A percentile compares a stretch with the other conserved stretches of the same genome.
Conservation (phyloP, 2,113 vertebrate genomes). For the Porphyrio hochstetteri region DNA sequence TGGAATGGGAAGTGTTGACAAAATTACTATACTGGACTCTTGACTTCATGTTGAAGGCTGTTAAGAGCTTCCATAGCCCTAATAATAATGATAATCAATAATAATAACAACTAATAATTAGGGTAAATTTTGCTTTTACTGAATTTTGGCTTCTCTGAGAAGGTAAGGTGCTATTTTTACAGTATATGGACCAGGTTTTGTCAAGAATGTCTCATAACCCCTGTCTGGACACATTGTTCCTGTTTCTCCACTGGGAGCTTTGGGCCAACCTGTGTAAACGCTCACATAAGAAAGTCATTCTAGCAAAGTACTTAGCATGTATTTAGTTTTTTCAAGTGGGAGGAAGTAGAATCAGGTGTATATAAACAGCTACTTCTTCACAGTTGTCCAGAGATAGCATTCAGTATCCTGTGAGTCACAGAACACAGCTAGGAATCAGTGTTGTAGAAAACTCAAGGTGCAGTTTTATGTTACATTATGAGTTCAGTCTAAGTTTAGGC, state of each 20-base stretch:
- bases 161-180: neutral
- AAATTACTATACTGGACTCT: neutral
- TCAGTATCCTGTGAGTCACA: neutral
- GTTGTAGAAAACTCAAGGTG: neutral
- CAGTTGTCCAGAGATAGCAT: fast-evolving
- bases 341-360: neutral
- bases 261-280: neutral
- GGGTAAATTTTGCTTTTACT: neutral
- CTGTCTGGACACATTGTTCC: neutral
- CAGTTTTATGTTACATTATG: neutral
- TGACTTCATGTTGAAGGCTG: neutral
- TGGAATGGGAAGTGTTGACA: neutral
- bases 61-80: neutral
- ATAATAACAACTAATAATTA: neutral
- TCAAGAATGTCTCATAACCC: neutral
- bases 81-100: neutral
- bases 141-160: neutral
- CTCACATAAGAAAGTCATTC: fast-evolving
- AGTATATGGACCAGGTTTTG: neutral
- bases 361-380: neutral
- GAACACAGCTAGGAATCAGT: neutral
- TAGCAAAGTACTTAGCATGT: neutral
- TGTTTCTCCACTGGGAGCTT: neutral
- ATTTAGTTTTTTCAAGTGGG: neutral
- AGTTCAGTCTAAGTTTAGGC: neutral